Percentiles rank a stretch among this genome's conserved stretches.
Conservation (phyloP, 2,113 vertebrate species). For the Psettodes erumei region DNA sequence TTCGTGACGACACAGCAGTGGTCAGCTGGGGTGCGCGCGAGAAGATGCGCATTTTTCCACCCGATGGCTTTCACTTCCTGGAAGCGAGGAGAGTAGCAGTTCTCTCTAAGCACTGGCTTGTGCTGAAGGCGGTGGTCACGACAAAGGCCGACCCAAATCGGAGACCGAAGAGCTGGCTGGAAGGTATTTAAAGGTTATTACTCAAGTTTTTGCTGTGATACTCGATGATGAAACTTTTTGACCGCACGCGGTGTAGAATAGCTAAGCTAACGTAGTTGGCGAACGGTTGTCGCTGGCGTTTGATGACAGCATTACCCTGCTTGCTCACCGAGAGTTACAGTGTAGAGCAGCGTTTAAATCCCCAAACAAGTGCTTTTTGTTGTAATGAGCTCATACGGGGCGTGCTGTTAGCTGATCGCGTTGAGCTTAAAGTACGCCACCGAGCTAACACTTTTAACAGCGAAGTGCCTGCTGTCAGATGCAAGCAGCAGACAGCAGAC, state of each 20-base stretch:
- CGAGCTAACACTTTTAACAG: neutral
- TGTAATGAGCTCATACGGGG: rapidly evolving
- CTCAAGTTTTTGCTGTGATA: neutral
- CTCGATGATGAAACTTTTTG: neutral
- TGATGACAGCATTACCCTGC: neutral
- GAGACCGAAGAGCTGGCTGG: neutral
- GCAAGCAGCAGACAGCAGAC: too few relatives aligned
- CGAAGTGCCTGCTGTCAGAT: slow-evolving; percentile 21
- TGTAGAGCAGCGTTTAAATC: neutral
- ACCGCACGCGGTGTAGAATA: neutral
- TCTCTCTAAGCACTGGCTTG: neutral
- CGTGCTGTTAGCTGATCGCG: neutral
- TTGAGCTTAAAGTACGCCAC: neutral
- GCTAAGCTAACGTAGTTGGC: slow-evolving; percentile 50
- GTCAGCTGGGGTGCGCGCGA: slow-evolving; percentile 18
- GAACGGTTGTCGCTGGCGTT: slow-evolving; percentile 1
- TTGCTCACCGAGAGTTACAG: neutral
- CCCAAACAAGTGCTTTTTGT: neutral
- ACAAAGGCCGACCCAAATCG: neutral
- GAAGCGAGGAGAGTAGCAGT: slow-evolving; percentile 14
- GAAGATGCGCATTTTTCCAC: neutral
- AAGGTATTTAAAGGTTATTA: slow-evolving; percentile 30
- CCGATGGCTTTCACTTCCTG: slow-evolving; percentile 43
- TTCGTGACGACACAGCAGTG: neutral
- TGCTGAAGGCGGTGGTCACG: neutral